A percentile compares a stretch with the other conserved stretches of the same genome.
phyloP scores from a whole-genome alignment of 2,888 invertebrate genomes.

The Drosophila kuntzei region DNA sequence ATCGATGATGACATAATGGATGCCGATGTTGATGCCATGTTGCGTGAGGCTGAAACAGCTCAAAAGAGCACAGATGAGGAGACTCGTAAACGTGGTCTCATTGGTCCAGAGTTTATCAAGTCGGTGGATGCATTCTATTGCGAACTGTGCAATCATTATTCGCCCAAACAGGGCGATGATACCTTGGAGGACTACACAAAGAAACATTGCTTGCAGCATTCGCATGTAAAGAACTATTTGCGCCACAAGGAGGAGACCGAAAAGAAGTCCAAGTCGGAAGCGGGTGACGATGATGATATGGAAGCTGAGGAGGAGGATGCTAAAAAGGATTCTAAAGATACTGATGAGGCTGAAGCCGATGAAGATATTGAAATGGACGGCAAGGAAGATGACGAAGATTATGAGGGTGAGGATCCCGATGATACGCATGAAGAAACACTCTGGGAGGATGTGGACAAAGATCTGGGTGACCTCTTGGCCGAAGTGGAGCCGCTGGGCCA shows the following conservation, averaged over 20 bases:
- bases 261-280: constrained; percentile 86
- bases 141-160: constrained; percentile 91
- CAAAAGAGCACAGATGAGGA: constrained; percentile 87
- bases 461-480: constrained; percentile 91
- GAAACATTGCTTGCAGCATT: constrained; percentile 91
- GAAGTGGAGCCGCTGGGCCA: constrained; percentile 89
- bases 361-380: constrained; percentile 45
- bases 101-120: constrained; percentile 92
- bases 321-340: constrained; percentile 53
- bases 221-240: constrained; percentile 91
- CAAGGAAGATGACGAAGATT: constrained; percentile 86
- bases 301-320: constrained; percentile 49
- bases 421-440: constrained; percentile 89
- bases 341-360: constrained; percentile 87
- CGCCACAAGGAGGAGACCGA: constrained; percentile 92
- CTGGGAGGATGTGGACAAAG: constrained; percentile 94
- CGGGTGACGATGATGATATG: constrained; percentile 55
- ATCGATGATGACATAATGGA: constrained; percentile 87
- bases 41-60: constrained; percentile 86
- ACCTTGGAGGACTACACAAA: constrained; percentile 88
- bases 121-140: constrained; percentile 92
- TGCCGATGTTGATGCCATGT: constrained; percentile 86
- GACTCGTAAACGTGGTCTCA: constrained; percentile 89
- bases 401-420: constrained; percentile 87
- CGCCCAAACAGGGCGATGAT: constrained; percentile 87